Evolutionary conservation across 1,140 invertebrate genomes (phyloP).

Genomic region (Orchesella cincta): DNA sequence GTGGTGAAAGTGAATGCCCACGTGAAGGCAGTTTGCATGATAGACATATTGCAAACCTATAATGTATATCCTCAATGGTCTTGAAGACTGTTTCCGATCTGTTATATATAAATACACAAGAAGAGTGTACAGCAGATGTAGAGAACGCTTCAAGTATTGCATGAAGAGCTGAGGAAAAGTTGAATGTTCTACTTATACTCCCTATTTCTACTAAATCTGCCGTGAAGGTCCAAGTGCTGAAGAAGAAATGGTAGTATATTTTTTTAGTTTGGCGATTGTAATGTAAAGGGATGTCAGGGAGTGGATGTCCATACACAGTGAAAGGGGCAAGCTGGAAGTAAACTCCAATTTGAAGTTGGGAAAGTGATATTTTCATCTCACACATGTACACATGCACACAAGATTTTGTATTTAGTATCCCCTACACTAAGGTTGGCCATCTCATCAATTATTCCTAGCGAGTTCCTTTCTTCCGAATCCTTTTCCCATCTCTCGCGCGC

Average conservation of each 20-base stretch:
- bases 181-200: not conserved
- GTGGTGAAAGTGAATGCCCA: too few relatives aligned
- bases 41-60: too few relatives aligned
- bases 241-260: not conserved
- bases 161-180: not conserved
- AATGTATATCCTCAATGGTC: too few relatives aligned
- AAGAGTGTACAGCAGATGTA: too few relatives aligned
- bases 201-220: not conserved
- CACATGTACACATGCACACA: not conserved
- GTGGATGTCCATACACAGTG: not conserved
- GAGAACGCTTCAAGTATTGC: too few relatives aligned
- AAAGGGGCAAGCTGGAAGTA: not conserved
- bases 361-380: not conserved
- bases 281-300: not conserved
- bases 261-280: not conserved
- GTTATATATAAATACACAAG: too few relatives aligned
- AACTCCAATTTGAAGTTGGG: not conserved
- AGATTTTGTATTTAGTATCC: not conserved
- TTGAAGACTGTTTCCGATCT: too few relatives aligned
- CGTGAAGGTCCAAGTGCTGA: not conserved
- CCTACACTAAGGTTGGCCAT: not conserved
- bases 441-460: constrained; percentile 9
- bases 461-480: not conserved
- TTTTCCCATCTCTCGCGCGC: not conserved
- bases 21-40: not conserved